Conservation (phyloP, 2,797 vertebrate species). For the Fringilla coelebs region DNA sequence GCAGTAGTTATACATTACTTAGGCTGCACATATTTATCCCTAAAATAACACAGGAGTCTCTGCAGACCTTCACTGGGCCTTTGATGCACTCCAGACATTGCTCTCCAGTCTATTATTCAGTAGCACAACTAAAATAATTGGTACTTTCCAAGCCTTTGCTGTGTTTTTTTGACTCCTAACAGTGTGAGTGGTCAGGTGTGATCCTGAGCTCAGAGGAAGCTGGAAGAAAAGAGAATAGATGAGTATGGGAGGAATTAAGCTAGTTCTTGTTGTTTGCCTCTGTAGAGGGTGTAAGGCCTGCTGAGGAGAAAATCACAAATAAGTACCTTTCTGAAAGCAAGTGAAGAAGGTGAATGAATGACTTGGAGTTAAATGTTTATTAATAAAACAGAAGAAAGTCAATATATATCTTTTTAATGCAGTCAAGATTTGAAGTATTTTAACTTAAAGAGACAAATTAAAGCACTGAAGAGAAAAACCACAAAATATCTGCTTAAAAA, state of each 20-base stretch:
- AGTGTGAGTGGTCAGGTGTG: slow-evolving; percentile 17
- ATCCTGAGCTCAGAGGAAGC: not conserved
- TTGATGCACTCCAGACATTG: slow-evolving; percentile 53
- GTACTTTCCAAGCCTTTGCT: not conserved
- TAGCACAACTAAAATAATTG: slow-evolving; percentile 30
- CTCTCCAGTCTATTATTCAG: slow-evolving; percentile 9
- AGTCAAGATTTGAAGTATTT: not conserved
- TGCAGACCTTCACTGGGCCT: slow-evolving; percentile 34
- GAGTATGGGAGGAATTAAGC: not conserved
- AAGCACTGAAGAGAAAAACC: not conserved
- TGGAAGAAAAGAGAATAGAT: not conserved
- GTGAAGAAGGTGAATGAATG: not conserved
- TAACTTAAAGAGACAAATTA: not conserved
- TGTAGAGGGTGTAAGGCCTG: not conserved
- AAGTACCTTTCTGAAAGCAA: not conserved
- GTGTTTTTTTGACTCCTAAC: slow-evolving; percentile 12
- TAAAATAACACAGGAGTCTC: slow-evolving; percentile 21
- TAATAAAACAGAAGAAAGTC: not conserved
- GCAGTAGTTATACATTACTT: slow-evolving; percentile 7
- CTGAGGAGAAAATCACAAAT: not conserved
- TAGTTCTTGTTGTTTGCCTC: not conserved
- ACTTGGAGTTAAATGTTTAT: not conserved
- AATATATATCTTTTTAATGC: not conserved
- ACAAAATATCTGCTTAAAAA: not conserved
- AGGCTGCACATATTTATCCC: slow-evolving; percentile 24